Evolutionary conservation across 2,888 invertebrate species (phyloP), one percentile per base, ranked within the genome.

Genomic region (Scaptomyza polygonia): DNA sequence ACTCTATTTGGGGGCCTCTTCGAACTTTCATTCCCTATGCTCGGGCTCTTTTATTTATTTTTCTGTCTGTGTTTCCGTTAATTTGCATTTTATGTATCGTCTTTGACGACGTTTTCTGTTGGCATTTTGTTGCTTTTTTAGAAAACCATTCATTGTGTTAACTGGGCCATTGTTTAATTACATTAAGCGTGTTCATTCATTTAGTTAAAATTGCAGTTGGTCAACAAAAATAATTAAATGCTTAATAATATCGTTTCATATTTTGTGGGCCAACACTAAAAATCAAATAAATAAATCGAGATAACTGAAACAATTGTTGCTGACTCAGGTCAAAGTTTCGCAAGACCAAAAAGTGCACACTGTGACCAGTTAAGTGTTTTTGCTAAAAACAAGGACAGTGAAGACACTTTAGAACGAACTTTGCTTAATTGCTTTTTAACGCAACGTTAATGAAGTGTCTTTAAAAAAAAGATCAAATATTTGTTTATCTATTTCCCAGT

Each of bases 1-100:
- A 72, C 64, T 78, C 71, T 79, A 11, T 32, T 8, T 9, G 30
- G 29, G 29, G 9, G 29, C 29, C 30, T 32, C 9, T 34, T 82
- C 72, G 79, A 82, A 82, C 82, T 82, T 82, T 82, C 86, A 85
- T 82, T 82, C 83, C 83, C 72, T 44, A 73, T 25, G 59, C 65
- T 69, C 62, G 48, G 25, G 25, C 25, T 25, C 4, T 25, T n/a
- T 64, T 77, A 52, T 75, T 77, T 43, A 57, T 47, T 0, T 27
- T 21, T 21, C 21, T 34, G n/a, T n/a, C 34, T 77, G 67, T 48
- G 32, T 32, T 48, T 48, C n/a, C 12, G 75, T 61, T 75, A 79
- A 85, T 82, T 82, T 85, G 81, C 83, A 85, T 82, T 85, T 82
- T 79, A 74, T 79, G 79, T 69, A 29, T n/a, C n/a, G n/a, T n/a